Evolutionary conservation across 35 echinoderm and acorn worm genomes (phyloP).

Genomic region (Anneissia japonica): DNA sequence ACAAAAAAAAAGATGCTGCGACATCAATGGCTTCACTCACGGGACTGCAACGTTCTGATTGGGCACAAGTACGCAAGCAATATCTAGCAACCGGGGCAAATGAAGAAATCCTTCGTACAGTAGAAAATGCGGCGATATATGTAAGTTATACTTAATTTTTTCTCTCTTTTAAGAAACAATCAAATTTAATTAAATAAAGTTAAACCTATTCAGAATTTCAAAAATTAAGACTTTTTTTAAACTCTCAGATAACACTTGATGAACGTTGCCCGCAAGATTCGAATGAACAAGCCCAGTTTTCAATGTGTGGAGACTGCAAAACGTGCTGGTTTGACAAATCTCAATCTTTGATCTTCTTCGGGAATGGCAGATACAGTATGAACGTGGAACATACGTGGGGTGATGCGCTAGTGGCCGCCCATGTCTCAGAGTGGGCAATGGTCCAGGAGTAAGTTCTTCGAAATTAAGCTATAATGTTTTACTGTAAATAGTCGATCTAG

Average conservation of each 20-base stretch:
- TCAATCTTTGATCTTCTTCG: constrained; percentile 29
- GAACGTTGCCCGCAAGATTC: constrained; percentile 15
- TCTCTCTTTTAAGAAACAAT: too few species aligned
- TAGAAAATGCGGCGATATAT: constrained; percentile 37
- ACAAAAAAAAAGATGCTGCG: neutral
- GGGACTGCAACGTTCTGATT: constrained; percentile 39
- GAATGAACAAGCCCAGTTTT: constrained; percentile 23
- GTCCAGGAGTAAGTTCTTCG: constrained; percentile 48
- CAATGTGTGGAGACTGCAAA: constrained; percentile 32
- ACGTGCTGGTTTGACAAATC: constrained; percentile 70
- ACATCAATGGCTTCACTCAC: constrained; percentile 25
- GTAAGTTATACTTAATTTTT: constrained; percentile 23
- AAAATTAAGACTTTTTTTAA: too few species aligned
- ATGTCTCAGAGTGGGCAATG: constrained; percentile 43
- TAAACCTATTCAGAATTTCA: too few species aligned
- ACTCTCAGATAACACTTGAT: constrained; percentile 44
- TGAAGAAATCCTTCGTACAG: constrained; percentile 26
- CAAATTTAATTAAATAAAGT: too few species aligned
- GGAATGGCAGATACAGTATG: constrained; percentile 35
- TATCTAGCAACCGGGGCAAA: constrained; percentile 43
- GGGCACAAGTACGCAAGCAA: constrained; percentile 42
- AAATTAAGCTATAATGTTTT: too few species aligned
- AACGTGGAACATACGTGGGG: constrained; percentile 68
- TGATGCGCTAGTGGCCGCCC: constrained; percentile 48
- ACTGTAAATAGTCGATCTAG: too few species aligned